Evolutionary conservation across 1,140 invertebrate species (phyloP), one percentile per base, ranked within the genome.

Genomic region (Drosophila leontia): DNA sequence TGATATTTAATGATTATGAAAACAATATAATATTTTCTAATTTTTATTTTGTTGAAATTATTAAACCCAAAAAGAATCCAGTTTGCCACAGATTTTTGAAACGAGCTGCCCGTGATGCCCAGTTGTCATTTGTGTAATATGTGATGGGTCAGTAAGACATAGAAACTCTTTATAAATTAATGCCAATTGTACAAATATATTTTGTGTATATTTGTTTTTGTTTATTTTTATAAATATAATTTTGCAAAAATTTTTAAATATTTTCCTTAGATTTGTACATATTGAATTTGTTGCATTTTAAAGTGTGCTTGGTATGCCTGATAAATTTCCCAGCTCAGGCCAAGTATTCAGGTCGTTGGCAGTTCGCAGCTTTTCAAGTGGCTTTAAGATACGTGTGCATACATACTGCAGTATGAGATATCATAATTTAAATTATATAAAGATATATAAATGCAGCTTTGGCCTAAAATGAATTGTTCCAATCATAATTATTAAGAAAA

Each of bases 301-400:
- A n/a, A n/a, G n/a, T 37, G 51, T 37, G 34, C 13, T 23, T 17
- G 17, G 34, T 11, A 55, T 55, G 51, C 34, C 19, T 55, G 51
- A 55, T 37, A 37, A 6, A 55, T 55, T 55, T 15, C 23, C 34
- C 51, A 23, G 23, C 51, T 55, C 34, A 55, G 17, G 4, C 51
- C 17, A 23, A 37, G 37, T 15, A 37, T 55, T 23, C 51, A 23
- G 51, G 51, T 55, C 51, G 51, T 37, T 55, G 51, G 51, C 34
- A 53, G 12, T 53, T 15, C 37, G 34, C 34, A 5, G 17, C 12
- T 1, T 53, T 35, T 53, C 4, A 19, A 13, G 19, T 55, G 37
- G 17, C 17, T 35, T 23, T 12, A 5, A 55, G 13, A 35, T 55
- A 37, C 17, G 9, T 15, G 12, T 15, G 34, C 34, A 55, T 23